These are phyloP conservation scores for Propithecus deckenii DNA, from an alignment of 2,797 vertebrate species.

Conservation along the genomic window DNA sequence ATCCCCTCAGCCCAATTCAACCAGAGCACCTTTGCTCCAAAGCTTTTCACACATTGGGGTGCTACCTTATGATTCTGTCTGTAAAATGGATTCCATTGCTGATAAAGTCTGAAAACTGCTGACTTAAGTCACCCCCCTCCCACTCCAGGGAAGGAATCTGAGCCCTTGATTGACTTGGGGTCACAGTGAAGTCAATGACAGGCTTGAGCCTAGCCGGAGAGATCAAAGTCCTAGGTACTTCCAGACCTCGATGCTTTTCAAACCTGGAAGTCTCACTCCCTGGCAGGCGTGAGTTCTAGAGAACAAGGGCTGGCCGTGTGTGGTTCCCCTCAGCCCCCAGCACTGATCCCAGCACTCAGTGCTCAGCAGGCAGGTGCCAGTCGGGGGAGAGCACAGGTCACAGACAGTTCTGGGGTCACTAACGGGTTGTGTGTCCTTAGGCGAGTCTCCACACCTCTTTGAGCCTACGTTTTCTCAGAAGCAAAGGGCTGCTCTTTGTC, in stretches of 20 bases:
- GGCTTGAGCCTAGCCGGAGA: not conserved
- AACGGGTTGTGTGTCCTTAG: not conserved
- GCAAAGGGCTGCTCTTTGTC: not conserved
- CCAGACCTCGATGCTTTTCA: not conserved
- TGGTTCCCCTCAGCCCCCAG: not conserved
- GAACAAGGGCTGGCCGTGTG: not conserved
- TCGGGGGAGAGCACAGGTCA: not conserved
- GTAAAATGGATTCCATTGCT: constrained; percentile 24
- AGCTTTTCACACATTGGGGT: not conserved
- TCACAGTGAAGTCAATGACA: constrained; percentile 27
- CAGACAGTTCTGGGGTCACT: not conserved
- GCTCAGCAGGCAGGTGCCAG: not conserved
- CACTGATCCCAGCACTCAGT: not conserved
- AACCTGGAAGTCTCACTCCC: not conserved
- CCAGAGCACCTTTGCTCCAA: not conserved
- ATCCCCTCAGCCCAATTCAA: not conserved
- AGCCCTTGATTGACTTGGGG: not conserved
- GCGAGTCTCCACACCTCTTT: not conserved
- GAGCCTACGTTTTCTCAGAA: not conserved
- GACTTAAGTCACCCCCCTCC: not conserved
- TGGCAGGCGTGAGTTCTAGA: not conserved
- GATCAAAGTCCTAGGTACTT: not conserved
- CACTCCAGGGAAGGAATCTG: not conserved
- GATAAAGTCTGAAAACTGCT: not conserved
- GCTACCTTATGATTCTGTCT: not conserved